Evolutionary conservation across 2,797 vertebrate species (phyloP), one percentile per base, ranked within the genome.

Genomic region (Lates japonicus): DNA sequence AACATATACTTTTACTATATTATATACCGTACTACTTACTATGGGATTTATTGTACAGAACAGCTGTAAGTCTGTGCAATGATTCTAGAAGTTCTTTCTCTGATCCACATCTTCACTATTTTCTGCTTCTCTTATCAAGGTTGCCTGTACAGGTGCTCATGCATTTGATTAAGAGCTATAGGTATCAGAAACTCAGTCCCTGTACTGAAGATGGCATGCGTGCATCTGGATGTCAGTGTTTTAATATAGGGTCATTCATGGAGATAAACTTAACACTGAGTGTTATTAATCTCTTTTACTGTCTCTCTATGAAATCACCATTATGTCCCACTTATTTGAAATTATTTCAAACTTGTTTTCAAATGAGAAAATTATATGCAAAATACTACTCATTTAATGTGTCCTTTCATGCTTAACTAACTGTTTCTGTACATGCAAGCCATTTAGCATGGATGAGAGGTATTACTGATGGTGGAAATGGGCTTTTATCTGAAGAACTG

Each of bases 81-180:
- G 35, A 57, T 68, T 57, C 51, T 54, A 48, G 25, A 70, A 69
- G n/a, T n/a, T 74, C 70, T 82, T 58, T 51, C 70, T 79, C 54
- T 70, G 68, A 85, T 82, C 59, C 68, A 60, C 61, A 75, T 80
- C 85, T 81, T 55, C 52, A 74, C 46, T 7, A 44, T 74, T 49
- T 72, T 57, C 46, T 64, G 75, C 35, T 20, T 29, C 58, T 63
- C 8, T 72, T 86, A 84, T 91, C 87, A 92, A 91, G 87, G 90
- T 91, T 90, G 89, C 89, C 83, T 67, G 31, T n/a, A 81, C 90
- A 93, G 92, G 86, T 93, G 93, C 86, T 75, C 67, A 49, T 81
- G 75, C 67, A 68, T 83, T 80, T 78, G 71, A 81, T 85, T 70
- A 69, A 74, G 70, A 70, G 67, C 61, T 85, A 92, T 87, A 82